A percentile compares a stretch with the other conserved stretches of the same genome.
phyloP scores from a whole-genome alignment of 2,113 vertebrate genomes.

The Charadrius vociferus region DNA sequence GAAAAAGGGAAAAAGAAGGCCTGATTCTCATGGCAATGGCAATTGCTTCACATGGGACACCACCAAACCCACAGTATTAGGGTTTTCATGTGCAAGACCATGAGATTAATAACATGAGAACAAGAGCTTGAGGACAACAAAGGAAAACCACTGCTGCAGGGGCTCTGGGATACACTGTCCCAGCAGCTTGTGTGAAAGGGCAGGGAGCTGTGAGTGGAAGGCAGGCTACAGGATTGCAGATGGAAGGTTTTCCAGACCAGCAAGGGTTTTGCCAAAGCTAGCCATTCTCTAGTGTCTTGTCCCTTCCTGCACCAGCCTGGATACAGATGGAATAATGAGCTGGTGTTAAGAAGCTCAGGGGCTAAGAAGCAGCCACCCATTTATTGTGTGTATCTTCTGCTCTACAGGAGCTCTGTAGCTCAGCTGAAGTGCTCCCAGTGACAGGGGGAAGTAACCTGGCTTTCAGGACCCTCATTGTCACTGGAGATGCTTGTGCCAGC shows the following conservation, averaged over 20 bases:
- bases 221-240: neutral
- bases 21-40: neutral
- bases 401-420: neutral
- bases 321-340: neutral
- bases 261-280: fast-evolving
- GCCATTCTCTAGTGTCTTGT: neutral
- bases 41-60: neutral
- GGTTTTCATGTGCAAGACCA: neutral
- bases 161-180: neutral
- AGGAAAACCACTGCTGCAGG: neutral
- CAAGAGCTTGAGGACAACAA: neutral
- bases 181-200: neutral
- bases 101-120: neutral
- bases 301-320: neutral
- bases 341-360: neutral
- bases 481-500: neutral
- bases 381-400: neutral
- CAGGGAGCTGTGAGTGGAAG: neutral
- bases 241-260: neutral
- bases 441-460: neutral
- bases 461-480: neutral
- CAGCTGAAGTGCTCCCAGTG: neutral
- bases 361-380: neutral
- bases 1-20: neutral
- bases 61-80: neutral